Conservation (phyloP, 2,888 invertebrate species). For the Pediacus dermestoides region DNA sequence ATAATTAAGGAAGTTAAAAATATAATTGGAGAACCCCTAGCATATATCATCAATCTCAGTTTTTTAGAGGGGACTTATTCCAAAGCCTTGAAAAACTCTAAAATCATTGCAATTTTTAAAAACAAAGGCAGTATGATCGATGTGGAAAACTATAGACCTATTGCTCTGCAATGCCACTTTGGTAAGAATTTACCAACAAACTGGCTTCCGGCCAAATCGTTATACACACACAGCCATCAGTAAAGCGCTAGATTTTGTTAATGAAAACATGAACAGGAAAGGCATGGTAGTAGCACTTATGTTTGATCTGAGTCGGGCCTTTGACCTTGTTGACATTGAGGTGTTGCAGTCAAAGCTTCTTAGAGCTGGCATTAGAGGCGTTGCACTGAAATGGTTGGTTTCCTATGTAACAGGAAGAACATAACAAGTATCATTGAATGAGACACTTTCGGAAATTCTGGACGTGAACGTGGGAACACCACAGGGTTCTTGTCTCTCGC, state of each 20-base stretch:
- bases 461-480: not conserved
- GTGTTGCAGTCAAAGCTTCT: not conserved
- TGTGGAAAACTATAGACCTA: not conserved
- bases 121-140: not conserved
- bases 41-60: not conserved
- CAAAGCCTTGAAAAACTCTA: not conserved
- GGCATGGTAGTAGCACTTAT: not conserved
- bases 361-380: not conserved
- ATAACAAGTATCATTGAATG: no score
- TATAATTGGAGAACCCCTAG: not conserved
- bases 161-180: not conserved
- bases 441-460: not conserved
- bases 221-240: not conserved
- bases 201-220: not conserved
- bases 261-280: not conserved
- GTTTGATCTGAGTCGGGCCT: not conserved
- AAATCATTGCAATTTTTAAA: not conserved
- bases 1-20: not conserved
- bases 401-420: no score
- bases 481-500: not conserved
- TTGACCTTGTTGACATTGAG: not conserved
- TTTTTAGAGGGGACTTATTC: not conserved
- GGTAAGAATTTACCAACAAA: no score
- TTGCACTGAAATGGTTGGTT: not conserved
- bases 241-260: not conserved